Evolutionary conservation across 2,113 vertebrate species (phyloP).

Genomic region (Calidris pygmaea): DNA sequence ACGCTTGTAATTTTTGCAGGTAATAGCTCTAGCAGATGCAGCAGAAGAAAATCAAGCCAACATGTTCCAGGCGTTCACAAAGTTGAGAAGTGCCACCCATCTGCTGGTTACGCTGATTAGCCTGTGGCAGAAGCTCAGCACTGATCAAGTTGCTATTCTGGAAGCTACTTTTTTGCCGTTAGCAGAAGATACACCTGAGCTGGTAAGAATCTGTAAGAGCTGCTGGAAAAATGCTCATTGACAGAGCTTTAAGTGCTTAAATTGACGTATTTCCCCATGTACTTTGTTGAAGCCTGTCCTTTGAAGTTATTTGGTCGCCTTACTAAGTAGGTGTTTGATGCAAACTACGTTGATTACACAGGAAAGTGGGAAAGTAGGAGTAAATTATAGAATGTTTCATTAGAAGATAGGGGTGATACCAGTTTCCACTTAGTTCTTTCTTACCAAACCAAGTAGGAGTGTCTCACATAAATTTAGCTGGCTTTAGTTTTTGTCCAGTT

Average conservation of each 20-base stretch:
- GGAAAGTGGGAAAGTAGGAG: neutral
- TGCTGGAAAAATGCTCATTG: neutral
- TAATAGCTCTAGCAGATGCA: slow-evolving; percentile 90
- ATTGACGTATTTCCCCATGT: neutral
- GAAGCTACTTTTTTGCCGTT: slow-evolving; percentile 89
- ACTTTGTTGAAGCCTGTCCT: neutral
- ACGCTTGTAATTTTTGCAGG: slow-evolving; percentile 75
- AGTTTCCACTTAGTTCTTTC: neutral
- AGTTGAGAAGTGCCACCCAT: slow-evolving; percentile 86
- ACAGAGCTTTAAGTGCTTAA: neutral
- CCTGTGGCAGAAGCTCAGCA: slow-evolving; percentile 87
- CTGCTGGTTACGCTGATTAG: slow-evolving; percentile 86
- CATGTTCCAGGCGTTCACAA: slow-evolving; percentile 83
- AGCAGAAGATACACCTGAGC: slow-evolving; percentile 85
- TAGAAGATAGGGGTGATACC: neutral
- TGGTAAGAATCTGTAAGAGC: slow-evolving; percentile 78
- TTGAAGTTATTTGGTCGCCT: neutral
- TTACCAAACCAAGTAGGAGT: neutral
- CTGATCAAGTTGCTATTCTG: slow-evolving; percentile 85
- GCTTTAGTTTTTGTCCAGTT: neutral
- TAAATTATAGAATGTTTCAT: neutral
- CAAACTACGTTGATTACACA: neutral
- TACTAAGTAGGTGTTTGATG: neutral
- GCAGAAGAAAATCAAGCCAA: slow-evolving; percentile 83
- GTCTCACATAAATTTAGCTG: neutral